Percentiles rank a stretch among this genome's conserved stretches.
These are phyloP conservation scores for Nemapogon koenigi DNA, from an alignment of 2,888 invertebrate species.

Conservation along the genomic window DNA sequence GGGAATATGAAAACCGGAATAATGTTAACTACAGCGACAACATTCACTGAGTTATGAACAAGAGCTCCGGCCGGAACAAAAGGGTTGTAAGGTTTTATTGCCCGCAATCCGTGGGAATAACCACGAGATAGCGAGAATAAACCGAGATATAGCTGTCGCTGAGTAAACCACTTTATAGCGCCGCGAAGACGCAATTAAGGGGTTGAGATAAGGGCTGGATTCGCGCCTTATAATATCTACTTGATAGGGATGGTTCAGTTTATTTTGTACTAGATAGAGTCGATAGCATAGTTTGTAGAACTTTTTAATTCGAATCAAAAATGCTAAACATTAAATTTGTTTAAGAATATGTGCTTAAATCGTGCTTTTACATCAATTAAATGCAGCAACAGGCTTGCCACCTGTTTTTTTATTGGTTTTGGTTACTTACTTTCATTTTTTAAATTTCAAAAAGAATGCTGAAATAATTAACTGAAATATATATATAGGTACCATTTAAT, in stretches of 20 bases:
- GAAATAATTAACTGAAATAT: too few species aligned
- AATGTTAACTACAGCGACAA: neutral
- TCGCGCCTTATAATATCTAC: conserved; percentile 22
- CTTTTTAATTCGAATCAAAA: too few species aligned
- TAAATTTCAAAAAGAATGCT: too few species aligned
- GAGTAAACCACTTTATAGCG: conserved; percentile 7
- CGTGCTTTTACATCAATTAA: too few species aligned
- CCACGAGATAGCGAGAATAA: conserved; percentile 29
- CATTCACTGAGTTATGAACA: conserved; percentile 19
- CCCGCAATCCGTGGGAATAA: conserved; percentile 37
- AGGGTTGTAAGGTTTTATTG: conserved; percentile 48
- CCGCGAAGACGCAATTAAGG: conserved; percentile 39
- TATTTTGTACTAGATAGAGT: too few species aligned
- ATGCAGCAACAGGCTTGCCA: too few species aligned
- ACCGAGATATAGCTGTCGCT: conserved; percentile 6
- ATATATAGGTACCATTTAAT: too few species aligned
- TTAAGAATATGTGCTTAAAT: too few species aligned
- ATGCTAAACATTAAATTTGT: too few species aligned
- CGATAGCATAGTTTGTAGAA: too few species aligned
- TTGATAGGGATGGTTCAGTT: conserved; percentile 1
- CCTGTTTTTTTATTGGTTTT: too few species aligned
- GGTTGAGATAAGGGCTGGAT: conserved; percentile 36
- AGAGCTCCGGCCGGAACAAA: conserved; percentile 27
- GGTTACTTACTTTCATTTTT: too few species aligned
- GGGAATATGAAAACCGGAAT: neutral